Evolutionary conservation across 2,113 vertebrate species (phyloP).

Genomic region (Notechis scutatus): DNA sequence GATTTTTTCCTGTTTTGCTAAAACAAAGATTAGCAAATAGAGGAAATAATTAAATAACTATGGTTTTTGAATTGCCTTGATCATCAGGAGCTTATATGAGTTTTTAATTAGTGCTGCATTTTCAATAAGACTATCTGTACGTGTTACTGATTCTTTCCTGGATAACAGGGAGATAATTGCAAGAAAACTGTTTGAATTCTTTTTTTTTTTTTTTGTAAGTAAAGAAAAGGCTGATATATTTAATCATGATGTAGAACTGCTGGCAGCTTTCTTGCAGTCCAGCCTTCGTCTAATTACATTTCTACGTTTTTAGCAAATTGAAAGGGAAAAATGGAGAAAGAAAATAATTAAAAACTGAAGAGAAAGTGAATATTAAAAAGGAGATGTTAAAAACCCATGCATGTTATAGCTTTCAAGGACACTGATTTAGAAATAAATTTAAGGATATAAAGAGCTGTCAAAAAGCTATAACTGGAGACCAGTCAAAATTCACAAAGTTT

Average conservation of each 20-base stretch:
- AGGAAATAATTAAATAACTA: conserved; percentile 68
- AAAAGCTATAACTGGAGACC: conserved; percentile 15
- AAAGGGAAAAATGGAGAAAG: conserved; percentile 74
- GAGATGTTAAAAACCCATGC: conserved; percentile 69
- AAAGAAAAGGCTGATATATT: conserved; percentile 70
- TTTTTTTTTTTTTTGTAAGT: conserved; percentile 40
- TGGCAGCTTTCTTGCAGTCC: conserved; percentile 74
- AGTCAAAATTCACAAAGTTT: background rate
- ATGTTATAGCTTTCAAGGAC: conserved; percentile 43
- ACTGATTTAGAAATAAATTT: conserved; percentile 48
- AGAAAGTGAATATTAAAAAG: conserved; percentile 75
- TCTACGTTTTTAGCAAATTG: conserved; percentile 75
- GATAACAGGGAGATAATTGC: conserved; percentile 73
- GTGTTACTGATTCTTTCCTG: conserved; percentile 68
- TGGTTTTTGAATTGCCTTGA: conserved; percentile 39
- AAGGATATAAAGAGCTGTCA: conserved; percentile 19
- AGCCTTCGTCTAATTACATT: conserved; percentile 78
- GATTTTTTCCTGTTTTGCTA: conserved; percentile 49
- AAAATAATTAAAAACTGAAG: conserved; percentile 77
- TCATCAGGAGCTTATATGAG: conserved; percentile 63
- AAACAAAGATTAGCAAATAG: conserved; percentile 53
- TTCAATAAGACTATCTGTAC: conserved; percentile 65
- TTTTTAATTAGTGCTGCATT: conserved; percentile 78
- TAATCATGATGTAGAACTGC: conserved; percentile 72
- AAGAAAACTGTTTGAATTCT: conserved; percentile 61